Evolutionary conservation across 2,113 vertebrate species (phyloP), one percentile per base, ranked within the genome.

Genomic region (Chionodraco myersi): DNA sequence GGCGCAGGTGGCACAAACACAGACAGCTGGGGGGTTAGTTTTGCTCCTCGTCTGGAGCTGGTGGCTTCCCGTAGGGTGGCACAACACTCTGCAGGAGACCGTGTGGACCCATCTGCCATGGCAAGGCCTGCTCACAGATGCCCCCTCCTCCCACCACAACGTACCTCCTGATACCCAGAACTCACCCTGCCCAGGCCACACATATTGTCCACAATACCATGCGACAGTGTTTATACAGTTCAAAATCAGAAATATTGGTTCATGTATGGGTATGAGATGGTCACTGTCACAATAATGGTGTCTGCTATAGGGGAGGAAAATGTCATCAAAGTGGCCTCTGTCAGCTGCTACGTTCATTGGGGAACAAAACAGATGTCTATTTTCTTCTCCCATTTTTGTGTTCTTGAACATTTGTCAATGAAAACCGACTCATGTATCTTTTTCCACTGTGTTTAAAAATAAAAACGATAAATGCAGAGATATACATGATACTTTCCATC

Each of bases 1-100:
- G 88, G 75, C 83, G 80, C 93, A 94, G 93, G 93, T 93, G 92
- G 92, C 88, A 63, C 76, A 82, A 84, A 91, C 89, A 81, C 86
- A 92, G 93, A 93, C 93, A 95, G 91, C 92, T 94, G 93, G 92
- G 92, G 88, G 65, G 57, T 70, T 88, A 89, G 80, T 91, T 92
- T 90, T 86, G 78, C 85, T 89, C 68, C 92, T 91, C 86, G 83
- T 88, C 92, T 93, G 90, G 89, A 88, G 87, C 88, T 72, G 48
- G 75, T 74, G 88, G 91, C 92, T 80, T 87, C 92, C 93, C 82
- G 89, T 91, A 89, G 90, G 86, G 94, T 88, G 92, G 78, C 83
- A 86, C 75, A 85, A 88, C 88, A 91, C 89, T 77, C 89, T 58
- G 92, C 90, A 81, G 90, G 91, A 79, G 80, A 88, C 86, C 34